Evolutionary conservation across 2,113 vertebrate genomes (phyloP), one percentile per base, ranked within the genome.

Genomic region (Leptobrachium ailaonicum): DNA sequence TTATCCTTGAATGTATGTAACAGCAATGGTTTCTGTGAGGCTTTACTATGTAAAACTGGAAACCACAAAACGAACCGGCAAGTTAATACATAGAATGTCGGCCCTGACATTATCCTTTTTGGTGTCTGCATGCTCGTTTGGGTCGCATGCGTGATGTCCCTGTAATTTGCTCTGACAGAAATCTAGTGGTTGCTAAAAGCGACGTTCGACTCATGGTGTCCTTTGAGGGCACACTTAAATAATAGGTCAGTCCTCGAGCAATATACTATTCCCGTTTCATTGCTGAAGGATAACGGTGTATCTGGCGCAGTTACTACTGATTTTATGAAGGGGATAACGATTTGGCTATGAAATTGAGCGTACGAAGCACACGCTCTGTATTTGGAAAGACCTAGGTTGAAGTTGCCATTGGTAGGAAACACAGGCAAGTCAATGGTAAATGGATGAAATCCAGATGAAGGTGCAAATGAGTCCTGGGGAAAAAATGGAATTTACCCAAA

Each of bases 131-230:
- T 1, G 12, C 50, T 6, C 2, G 9, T 11, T 72, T 40, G 32
- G 62, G 5, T 32, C 40, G 11, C 8, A 13, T 20, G 12, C 63
- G 58, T 71, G 75, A 69, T 40, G 40, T 40, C 41, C 32, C 12
- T 47, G 43, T 79, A 66, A 72, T 79, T 71, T 79, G n/a, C 44
- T 54, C 58, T 79, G 77, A 72, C 69, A 71, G 76, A 47, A 78
- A 77, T 71, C 66, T 50, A 71, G 68, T 79, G 77, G 32, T 72
- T 66, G 77, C 56, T 72, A 66, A 72, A 40, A 66, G 77, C 77
- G 41, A 72, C 72, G 77, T 72, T 72, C 9, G 32, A 72, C 54
- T 79, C 56, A 14, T 50, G 42, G 13, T 79, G 77, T 73, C 77
- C 77, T 79, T 79, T 79, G 12, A 79, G 47, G 70, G 44, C 45